phyloP scores from a whole-genome alignment of 2,888 invertebrate species.

The Amiota minor region DNA sequence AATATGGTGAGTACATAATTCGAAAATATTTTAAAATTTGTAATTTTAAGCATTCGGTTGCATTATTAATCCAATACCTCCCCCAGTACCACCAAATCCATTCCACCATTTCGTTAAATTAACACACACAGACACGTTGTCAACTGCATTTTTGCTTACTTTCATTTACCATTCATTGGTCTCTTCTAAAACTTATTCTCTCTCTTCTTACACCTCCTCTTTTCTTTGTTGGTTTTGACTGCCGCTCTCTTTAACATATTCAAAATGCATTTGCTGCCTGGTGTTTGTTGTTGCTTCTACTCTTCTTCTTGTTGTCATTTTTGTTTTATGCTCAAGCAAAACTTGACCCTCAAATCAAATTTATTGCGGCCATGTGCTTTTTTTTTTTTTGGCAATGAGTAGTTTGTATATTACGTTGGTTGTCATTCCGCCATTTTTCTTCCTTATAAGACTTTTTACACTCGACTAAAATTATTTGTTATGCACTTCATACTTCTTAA shows the following conservation, averaged over 20 bases:
- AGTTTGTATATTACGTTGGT: not conserved
- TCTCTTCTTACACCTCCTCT: too few relatives aligned
- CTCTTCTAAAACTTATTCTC: too few relatives aligned
- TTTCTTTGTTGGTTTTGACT: too few relatives aligned
- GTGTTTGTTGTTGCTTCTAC: not conserved
- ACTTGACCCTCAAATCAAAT: conserved; percentile 23
- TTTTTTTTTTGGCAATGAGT: conserved; percentile 15
- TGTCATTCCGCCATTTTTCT: not conserved
- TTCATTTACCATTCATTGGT: too few relatives aligned
- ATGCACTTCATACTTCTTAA: not conserved
- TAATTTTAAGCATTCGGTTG: not conserved
- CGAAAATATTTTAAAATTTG: not conserved
- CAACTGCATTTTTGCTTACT: too few relatives aligned
- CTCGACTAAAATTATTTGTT: not conserved
- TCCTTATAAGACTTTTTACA: not conserved
- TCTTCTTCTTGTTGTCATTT: conserved; percentile 4
- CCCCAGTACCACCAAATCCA: not conserved
- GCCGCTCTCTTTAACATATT: too few relatives aligned
- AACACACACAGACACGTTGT: too few relatives aligned
- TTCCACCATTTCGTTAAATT: too few relatives aligned
- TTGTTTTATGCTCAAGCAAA: conserved; percentile 11
- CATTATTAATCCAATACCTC: not conserved
- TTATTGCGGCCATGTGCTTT: conserved; percentile 14
- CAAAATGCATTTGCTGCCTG: too few relatives aligned
- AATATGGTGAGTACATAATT: conserved; percentile 80